Evolutionary conservation across 2,113 vertebrate species (phyloP), one percentile per base, ranked within the genome.

Genomic region (Poecilia latipinna): DNA sequence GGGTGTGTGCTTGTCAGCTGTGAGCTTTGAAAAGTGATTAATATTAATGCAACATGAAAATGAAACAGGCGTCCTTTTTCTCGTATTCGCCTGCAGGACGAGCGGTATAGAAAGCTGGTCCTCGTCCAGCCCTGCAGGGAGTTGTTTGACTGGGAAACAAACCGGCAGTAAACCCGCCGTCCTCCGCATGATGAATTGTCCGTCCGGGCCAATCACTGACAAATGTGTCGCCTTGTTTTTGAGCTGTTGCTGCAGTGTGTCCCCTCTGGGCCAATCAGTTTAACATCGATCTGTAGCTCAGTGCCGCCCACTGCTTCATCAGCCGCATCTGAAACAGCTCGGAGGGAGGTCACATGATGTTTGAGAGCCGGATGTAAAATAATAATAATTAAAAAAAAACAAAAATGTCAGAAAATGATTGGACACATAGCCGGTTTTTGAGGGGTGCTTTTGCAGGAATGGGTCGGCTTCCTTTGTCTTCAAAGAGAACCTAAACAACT

Each of bases 11-110:
- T 74, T 74, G 83, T 86, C 86, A 78, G 72, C 80, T 57, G 61
- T 67, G 70, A 24, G 83, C 78, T 57, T 69, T 35, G 65, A 62
- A 37, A 73, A 70, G 60, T 77, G 66, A 86, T 88, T 82, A 86
- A 86, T 85, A 89, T 89, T 82, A 85, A 89, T 86, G 79, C 44
- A 42, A 78, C 79, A 77, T 77, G 74, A 68, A 72, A 77, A 77
- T 68, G 70, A 86, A 83, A 51, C n/a, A 24, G 78, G 61, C 28
- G 74, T 77, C 72, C 51, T 39, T 32, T 48, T 44, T 33, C 57
- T 79, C 67, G 48, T n/a, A n/a, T 57, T 60, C 35, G 61, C 65
- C 24, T 78, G 72, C 61, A 61, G 70, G 65, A 63, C 15, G 61
- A 39, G 75, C 0, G 44, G 39, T 79, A 68, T 48, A 57, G 76